Percentiles rank a stretch among this genome's conserved stretches.
Evolutionary conservation across 2,797 vertebrate species (phyloP).

Genomic region (Nannoperca australis): DNA sequence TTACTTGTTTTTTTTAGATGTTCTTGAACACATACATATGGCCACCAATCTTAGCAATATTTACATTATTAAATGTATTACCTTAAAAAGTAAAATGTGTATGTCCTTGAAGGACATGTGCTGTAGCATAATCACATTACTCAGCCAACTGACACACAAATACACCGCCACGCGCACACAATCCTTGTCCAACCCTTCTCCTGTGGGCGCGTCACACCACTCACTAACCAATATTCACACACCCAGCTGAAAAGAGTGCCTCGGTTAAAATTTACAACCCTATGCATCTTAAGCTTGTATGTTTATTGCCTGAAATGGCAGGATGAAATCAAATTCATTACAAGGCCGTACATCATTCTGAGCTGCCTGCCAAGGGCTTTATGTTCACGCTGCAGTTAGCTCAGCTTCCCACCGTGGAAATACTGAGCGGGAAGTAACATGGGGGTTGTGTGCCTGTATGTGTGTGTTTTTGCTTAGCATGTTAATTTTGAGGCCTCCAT

Average conservation of each 20-base stretch:
- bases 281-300: conserved; percentile 73
- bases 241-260: conserved; percentile 41
- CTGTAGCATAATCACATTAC: conserved; percentile 1
- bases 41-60: background rate
- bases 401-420: conserved; percentile 54
- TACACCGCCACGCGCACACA: conserved; percentile 1
- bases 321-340: conserved; percentile 82
- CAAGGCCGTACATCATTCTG: conserved; percentile 75
- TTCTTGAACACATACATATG: background rate
- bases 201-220: conserved; percentile 40
- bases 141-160: background rate
- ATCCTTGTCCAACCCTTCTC: conserved; percentile 39
- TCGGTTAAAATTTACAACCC: conserved; percentile 70
- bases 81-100: conserved; percentile 7
- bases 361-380: conserved; percentile 70
- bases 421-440: conserved; percentile 41
- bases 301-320: conserved; percentile 79
- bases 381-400: conserved; percentile 53
- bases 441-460: conserved; percentile 3
- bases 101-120: background rate
- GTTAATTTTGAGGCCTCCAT: conserved; percentile 56
- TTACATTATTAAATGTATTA: conserved; percentile 3
- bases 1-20: background rate
- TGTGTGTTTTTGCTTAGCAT: conserved; percentile 53
- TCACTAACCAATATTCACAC: conserved; percentile 64